phyloP scores from a whole-genome alignment of 2,113 vertebrate species.

The Neodontobutis hainanensis region DNA sequence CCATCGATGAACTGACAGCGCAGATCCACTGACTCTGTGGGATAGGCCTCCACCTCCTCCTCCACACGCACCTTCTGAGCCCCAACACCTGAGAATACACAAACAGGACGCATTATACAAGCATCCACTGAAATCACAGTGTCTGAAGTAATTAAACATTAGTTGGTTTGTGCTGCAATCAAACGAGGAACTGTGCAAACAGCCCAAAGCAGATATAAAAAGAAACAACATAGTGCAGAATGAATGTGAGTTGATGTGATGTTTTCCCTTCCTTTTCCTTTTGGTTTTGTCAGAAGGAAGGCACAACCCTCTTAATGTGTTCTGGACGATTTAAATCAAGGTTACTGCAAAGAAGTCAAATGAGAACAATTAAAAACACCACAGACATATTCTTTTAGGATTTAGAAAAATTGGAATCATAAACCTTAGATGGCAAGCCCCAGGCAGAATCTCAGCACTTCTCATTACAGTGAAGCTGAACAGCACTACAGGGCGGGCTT shows the following conservation, averaged over 20 bases:
- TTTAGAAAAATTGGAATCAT: constrained; percentile 11
- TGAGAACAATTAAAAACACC: not conserved
- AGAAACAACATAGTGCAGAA: not conserved
- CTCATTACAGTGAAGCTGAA: constrained; percentile 21
- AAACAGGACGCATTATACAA: constrained; percentile 3
- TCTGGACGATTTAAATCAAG: not conserved
- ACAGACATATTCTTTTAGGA: constrained; percentile 23
- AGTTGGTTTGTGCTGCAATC: constrained; percentile 17
- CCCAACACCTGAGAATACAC: constrained; percentile 46
- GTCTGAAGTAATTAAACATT: constrained; percentile 10
- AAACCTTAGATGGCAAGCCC: constrained; percentile 31
- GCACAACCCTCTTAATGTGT: not conserved
- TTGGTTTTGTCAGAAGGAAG: not conserved
- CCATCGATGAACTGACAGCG: constrained; percentile 69
- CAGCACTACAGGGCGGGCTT: constrained; percentile 38
- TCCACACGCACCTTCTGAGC: constrained; percentile 74
- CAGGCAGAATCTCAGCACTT: constrained; percentile 22
- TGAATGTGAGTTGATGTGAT: constrained; percentile 1
- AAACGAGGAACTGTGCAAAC: constrained; percentile 4
- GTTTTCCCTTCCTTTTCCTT: constrained; percentile 17
- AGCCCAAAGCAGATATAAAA: not conserved
- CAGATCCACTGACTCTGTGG: constrained; percentile 68
- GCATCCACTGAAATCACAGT: constrained; percentile 10
- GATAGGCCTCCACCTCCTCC: constrained; percentile 71
- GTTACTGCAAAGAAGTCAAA: not conserved